Conservation (phyloP, 2,797 vertebrate species). For the Sebastes taczanowskii region DNA sequence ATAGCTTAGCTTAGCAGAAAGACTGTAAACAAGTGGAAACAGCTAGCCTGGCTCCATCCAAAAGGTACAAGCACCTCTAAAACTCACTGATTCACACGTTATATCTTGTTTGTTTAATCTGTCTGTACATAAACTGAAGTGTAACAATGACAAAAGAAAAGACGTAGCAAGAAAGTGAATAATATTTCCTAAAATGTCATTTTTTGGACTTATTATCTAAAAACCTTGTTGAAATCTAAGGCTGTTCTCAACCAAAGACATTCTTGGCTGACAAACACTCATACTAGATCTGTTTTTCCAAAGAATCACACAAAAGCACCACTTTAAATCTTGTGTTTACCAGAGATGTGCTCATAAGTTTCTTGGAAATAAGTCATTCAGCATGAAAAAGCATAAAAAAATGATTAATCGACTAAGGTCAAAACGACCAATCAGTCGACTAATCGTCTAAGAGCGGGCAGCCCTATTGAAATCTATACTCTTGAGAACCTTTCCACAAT, state of each 20-base stretch:
- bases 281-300: too few relatives aligned
- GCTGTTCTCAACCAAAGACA: too few relatives aligned
- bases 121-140: neutral
- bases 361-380: too few relatives aligned
- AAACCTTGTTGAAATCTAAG: neutral
- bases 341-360: too few relatives aligned
- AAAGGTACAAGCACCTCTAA: neutral
- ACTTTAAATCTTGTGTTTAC: too few relatives aligned
- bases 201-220: neutral
- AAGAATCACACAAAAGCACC: too few relatives aligned
- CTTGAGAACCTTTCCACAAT: neutral
- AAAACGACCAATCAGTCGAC: too few relatives aligned
- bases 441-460: accelerated
- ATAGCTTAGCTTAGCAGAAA: neutral
- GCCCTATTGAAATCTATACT: neutral
- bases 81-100: neutral
- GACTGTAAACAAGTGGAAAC: neutral
- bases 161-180: neutral
- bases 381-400: too few relatives aligned
- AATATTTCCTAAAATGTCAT: neutral
- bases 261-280: too few relatives aligned
- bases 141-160: neutral
- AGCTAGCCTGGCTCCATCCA: neutral
- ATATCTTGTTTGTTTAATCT: neutral
- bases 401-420: too few relatives aligned